phyloP scores from a whole-genome alignment of 1,140 invertebrate genomes.

The Hydropsyche tenuis region DNA sequence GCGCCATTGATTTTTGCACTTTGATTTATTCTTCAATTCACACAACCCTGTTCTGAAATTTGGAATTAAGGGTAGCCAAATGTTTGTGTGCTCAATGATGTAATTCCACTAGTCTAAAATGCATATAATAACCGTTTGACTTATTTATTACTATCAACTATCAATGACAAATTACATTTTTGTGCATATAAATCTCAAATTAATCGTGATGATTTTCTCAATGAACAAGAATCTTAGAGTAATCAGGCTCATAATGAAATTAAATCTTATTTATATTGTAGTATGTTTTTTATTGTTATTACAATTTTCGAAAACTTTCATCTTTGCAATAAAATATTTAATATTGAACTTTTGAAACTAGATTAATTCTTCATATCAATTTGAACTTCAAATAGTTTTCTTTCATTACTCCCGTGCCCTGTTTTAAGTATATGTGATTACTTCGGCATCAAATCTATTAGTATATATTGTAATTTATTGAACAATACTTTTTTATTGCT shows the following conservation, averaged over 20 bases:
- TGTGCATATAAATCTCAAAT: conserved; percentile 13
- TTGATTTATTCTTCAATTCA: conserved; percentile 35
- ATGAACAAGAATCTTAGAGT: conserved; percentile 29
- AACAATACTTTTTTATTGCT: too few species aligned
- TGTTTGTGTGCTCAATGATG: conserved; percentile 48
- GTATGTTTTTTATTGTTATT: too few species aligned
- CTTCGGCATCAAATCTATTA: too few species aligned
- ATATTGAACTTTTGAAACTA: too few species aligned
- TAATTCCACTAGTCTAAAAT: conserved; percentile 48
- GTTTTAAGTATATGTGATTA: too few species aligned
- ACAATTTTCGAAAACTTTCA: too few species aligned
- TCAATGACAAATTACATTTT: conserved; percentile 7
- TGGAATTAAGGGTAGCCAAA: conserved; percentile 42
- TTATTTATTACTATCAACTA: background rate
- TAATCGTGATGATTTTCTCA: conserved; percentile 1
- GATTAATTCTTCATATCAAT: too few species aligned
- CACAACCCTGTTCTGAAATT: background rate
- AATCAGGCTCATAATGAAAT: background rate
- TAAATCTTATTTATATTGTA: background rate
- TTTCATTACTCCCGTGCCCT: too few species aligned
- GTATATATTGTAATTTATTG: too few species aligned
- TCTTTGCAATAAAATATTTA: too few species aligned
- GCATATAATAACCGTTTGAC: conserved; percentile 23
- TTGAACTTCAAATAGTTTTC: too few species aligned
- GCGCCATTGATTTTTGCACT: conserved; percentile 42